Percentiles rank a stretch among this genome's conserved stretches.
Evolutionary conservation across 2,888 invertebrate genomes (phyloP).

Genomic region (Chirona hameri): DNA sequence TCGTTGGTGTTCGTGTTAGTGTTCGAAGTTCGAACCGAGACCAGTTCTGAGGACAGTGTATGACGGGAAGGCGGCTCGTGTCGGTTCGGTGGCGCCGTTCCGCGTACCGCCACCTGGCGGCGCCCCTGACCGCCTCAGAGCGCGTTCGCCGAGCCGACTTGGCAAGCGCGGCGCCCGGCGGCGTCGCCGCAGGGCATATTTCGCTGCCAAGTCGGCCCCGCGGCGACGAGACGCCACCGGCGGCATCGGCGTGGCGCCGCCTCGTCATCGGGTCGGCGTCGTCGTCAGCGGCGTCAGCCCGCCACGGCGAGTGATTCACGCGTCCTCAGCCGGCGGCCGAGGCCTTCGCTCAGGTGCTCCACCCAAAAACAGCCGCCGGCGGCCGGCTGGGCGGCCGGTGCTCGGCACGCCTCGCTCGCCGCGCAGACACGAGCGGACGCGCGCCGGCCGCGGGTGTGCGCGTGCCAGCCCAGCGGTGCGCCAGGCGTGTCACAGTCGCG

Average conservation of each 20-base stretch:
- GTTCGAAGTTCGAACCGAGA: too few relatives aligned
- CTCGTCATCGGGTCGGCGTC: not conserved
- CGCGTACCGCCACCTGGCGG: too few relatives aligned
- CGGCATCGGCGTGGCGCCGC: slow-evolving; percentile 1
- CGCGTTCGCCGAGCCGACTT: not conserved
- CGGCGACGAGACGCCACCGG: not conserved
- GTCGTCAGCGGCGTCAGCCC: not conserved
- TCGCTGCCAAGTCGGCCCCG: not conserved
- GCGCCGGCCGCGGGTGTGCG: not conserved
- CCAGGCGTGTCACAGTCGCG: not conserved
- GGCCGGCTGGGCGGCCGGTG: not conserved
- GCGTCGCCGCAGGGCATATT: not conserved
- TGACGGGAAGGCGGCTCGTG: too few relatives aligned
- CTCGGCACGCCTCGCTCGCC: too few relatives aligned
- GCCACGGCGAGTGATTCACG: not conserved
- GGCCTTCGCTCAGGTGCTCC: not conserved
- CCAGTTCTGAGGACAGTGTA: too few relatives aligned
- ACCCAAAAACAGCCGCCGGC: slow-evolving; percentile 6
- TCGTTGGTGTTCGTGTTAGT: too few relatives aligned
- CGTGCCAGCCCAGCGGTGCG: not conserved
- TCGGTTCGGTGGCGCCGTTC: too few relatives aligned
- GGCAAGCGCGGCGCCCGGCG: not conserved
- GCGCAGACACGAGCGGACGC: not conserved
- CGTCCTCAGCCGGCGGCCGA: slow-evolving; percentile 6
- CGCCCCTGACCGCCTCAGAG: not conserved